Evolutionary conservation across 2,888 invertebrate genomes (phyloP).

Genomic region (Metalampra italica): DNA sequence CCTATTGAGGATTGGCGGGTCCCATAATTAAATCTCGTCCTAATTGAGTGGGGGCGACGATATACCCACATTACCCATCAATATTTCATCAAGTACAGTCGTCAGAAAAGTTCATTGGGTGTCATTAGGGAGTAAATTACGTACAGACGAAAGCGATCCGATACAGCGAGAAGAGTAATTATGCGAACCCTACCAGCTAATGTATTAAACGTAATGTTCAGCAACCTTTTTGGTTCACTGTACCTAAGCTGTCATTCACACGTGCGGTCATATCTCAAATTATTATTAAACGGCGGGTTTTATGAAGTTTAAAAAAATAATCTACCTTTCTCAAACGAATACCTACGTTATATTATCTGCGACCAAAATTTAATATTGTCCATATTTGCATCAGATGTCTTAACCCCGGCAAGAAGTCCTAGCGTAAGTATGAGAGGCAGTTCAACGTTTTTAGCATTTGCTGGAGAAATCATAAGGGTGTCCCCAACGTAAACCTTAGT

Average conservation of each 20-base stretch:
- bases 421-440: background rate
- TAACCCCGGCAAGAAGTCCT: background rate
- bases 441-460: slow-evolving; percentile 7
- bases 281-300: slow-evolving; percentile 1
- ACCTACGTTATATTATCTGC: too few relatives aligned
- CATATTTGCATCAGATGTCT: background rate
- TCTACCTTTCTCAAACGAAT: too few relatives aligned
- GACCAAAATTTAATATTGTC: background rate
- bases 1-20: slow-evolving; percentile 32
- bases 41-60: slow-evolving; percentile 39
- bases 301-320: too few relatives aligned
- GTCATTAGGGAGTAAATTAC: too few relatives aligned
- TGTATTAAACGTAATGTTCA: too few relatives aligned
- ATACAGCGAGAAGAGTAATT: too few relatives aligned
- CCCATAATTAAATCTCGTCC: slow-evolving; percentile 46
- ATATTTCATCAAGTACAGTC: slow-evolving; percentile 25
- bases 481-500: slow-evolving; percentile 10
- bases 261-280: slow-evolving; percentile 13
- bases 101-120: background rate
- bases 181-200: too few relatives aligned
- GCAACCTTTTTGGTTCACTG: too few relatives aligned
- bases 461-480: slow-evolving; percentile 4
- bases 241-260: slow-evolving; percentile 14
- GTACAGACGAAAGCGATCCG: too few relatives aligned
- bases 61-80: slow-evolving; percentile 14